phyloP scores from a whole-genome alignment of 2,113 vertebrate genomes.

The Tenrec ecaudatus region DNA sequence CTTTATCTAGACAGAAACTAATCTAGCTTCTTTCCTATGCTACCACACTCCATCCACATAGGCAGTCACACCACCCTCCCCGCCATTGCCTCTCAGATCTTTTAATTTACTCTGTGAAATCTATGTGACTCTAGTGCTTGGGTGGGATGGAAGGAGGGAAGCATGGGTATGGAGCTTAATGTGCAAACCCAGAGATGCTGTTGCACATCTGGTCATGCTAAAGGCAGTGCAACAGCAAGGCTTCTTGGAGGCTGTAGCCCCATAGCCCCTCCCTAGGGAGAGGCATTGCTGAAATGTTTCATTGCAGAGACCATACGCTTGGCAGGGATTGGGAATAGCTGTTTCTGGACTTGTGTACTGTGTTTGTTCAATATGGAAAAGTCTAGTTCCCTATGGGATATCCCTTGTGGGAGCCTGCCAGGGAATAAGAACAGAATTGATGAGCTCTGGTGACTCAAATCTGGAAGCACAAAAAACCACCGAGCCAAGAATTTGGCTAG shows the following conservation, averaged over 20 bases:
- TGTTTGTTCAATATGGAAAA: constrained; percentile 85
- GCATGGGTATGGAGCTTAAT: constrained; percentile 63
- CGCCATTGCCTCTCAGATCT: constrained; percentile 10
- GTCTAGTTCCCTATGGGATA: constrained; percentile 83
- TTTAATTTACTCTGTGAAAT: constrained; percentile 54
- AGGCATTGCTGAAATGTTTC: constrained; percentile 84
- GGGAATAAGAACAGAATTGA: constrained; percentile 75
- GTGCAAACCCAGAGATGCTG: constrained; percentile 69
- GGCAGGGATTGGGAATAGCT: constrained; percentile 80
- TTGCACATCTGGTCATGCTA: constrained; percentile 77
- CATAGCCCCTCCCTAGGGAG: constrained; percentile 73
- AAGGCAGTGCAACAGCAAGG: constrained; percentile 69
- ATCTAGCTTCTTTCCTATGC: constrained; percentile 1
- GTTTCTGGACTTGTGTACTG: constrained; percentile 82
- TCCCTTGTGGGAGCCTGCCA: constrained; percentile 82
- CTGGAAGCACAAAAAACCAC: constrained; percentile 77
- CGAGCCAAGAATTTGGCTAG: constrained; percentile 67
- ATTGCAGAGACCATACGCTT: constrained; percentile 82
- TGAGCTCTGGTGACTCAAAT: constrained; percentile 79
- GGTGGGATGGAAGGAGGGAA: constrained; percentile 69
- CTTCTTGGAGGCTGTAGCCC: constrained; percentile 73
- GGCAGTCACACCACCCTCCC: not conserved
- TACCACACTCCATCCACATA: not conserved
- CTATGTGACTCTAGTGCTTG: constrained; percentile 55
- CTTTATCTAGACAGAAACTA: constrained; percentile 60